phyloP scores from a whole-genome alignment of 2,888 invertebrate species.

The Agriotes lineatus region DNA sequence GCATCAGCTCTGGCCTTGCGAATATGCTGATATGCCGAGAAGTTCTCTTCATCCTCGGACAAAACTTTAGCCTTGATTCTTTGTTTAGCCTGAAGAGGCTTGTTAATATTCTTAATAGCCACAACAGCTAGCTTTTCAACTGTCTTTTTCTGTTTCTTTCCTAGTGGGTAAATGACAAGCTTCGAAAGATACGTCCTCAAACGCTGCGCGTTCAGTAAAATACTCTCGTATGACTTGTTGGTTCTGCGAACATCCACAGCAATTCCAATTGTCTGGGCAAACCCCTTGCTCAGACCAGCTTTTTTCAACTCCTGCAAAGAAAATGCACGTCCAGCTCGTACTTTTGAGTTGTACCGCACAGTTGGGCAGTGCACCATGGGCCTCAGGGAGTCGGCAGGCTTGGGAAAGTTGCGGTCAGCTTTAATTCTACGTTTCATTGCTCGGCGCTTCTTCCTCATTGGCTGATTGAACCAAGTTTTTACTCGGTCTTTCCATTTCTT shows the following conservation, averaged over 20 bases:
- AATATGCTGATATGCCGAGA: constrained; percentile 84
- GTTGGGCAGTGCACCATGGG: constrained; percentile 94
- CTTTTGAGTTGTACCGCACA: constrained; percentile 90
- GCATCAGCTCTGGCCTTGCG: constrained; percentile 72
- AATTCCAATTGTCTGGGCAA: constrained; percentile 92
- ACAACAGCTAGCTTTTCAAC: constrained; percentile 65
- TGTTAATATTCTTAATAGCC: constrained; percentile 74
- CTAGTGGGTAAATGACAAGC: constrained; percentile 93
- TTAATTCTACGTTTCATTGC: constrained; percentile 86
- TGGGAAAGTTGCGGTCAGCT: constrained; percentile 86
- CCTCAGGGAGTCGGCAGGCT: constrained; percentile 86
- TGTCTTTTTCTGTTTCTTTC: constrained; percentile 64
- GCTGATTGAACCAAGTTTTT: constrained; percentile 98
- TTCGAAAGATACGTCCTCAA: constrained; percentile 93
- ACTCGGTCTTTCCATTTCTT: constrained; percentile 97
- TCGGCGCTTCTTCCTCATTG: constrained; percentile 89
- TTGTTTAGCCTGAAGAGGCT: constrained; percentile 78
- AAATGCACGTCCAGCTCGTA: constrained; percentile 93
- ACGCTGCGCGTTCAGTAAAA: constrained; percentile 90
- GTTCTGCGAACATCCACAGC: constrained; percentile 92
- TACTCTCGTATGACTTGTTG: constrained; percentile 91
- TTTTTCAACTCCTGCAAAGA: constrained; percentile 93
- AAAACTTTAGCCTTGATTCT: constrained; percentile 82
- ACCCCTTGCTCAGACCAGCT: constrained; percentile 83
- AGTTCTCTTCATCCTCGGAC: constrained; percentile 87